Percentiles rank a stretch among this genome's conserved stretches.
Evolutionary conservation across 2,113 vertebrate species (phyloP).

Genomic region (Caranx ignobilis): DNA sequence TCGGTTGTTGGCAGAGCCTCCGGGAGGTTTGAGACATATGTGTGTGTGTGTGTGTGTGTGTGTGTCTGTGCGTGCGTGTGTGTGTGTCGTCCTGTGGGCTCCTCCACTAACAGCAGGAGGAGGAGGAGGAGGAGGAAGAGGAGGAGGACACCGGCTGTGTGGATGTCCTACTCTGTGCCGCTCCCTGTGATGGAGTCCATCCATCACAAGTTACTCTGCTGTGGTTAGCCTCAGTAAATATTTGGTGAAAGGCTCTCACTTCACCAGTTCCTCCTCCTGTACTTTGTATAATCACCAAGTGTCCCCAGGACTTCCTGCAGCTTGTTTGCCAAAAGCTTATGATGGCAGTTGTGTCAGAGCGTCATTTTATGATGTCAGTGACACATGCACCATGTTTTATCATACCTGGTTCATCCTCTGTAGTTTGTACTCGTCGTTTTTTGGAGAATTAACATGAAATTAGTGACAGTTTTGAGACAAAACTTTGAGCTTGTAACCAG

Average conservation of each 20-base stretch:
- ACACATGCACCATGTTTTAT: too few relatives aligned
- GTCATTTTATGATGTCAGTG: not conserved
- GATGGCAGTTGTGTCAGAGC: not conserved
- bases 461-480: too few relatives aligned
- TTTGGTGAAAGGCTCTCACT: not conserved
- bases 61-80: not conserved
- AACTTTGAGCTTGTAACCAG: too few relatives aligned
- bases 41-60: not conserved
- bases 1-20: not conserved
- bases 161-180: not conserved
- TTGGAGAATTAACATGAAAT: too few relatives aligned
- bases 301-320: too few relatives aligned
- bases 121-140: too few relatives aligned
- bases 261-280: slow-evolving; percentile 15
- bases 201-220: slow-evolving; percentile 1
- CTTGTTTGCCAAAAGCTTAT: not conserved
- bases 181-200: not conserved
- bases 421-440: too few relatives aligned
- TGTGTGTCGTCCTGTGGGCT: not conserved
- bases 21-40: slow-evolving; percentile 4
- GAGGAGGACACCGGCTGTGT: slow-evolving; percentile 14
- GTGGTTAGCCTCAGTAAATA: not conserved
- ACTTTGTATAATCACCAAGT: slow-evolving; percentile 1
- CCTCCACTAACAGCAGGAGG: not conserved
- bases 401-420: too few relatives aligned